Base-by-base conservation (phyloP, 2,797 vertebrate species). In the Gadopsis bispinosus region DNA sequence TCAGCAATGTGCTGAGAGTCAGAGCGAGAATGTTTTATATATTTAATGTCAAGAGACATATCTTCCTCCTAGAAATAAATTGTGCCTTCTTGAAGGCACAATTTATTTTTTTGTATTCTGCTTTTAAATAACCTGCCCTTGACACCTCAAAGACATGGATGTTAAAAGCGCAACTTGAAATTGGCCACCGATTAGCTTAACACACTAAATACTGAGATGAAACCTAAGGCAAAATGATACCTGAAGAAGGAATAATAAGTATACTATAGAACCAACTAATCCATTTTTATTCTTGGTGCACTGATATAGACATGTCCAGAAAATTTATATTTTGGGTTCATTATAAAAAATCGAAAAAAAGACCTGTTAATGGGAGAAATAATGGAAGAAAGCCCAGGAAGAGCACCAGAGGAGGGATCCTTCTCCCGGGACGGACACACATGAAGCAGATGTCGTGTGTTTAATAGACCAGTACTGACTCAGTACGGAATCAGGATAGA, bases 131-230 rank as follows among this genome's bases (percentile, higher is more conserved):
- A 69, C 37, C 16, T 10, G 65, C n/a, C 29, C 62, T 53, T 73
- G 63, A 79, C 59, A 12, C 43, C 55, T 74, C 50, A 63, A 37
- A 79, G 50, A 61, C 73, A 26, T 12, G 7, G 39, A 51, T n/a
- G 61, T 67, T 53, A 69, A 62, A 56, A 53, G 29, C 59, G 69
- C 59, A 33, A 69, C 55, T 73, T 63, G 31, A 82, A 84, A 80
- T 56, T 26, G 51, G 69, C 73, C 80, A 68, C 68, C 2, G 6
- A 80, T 80, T 81, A 85, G 62, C 74, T 74, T 64, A 73, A 77
- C 43, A 22, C 50, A 69, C 33, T 64, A 60, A 83, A 74, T 51
- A 48, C 61, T 54, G 58, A 70, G 58, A 78, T 76, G 65, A 65
- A 77, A 72, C 73, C 66, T 12, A 37, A 50, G 47, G 77, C 35